Evolutionary conservation across 2,113 vertebrate genomes (phyloP).

Genomic region (Heteronetta atricapilla): DNA sequence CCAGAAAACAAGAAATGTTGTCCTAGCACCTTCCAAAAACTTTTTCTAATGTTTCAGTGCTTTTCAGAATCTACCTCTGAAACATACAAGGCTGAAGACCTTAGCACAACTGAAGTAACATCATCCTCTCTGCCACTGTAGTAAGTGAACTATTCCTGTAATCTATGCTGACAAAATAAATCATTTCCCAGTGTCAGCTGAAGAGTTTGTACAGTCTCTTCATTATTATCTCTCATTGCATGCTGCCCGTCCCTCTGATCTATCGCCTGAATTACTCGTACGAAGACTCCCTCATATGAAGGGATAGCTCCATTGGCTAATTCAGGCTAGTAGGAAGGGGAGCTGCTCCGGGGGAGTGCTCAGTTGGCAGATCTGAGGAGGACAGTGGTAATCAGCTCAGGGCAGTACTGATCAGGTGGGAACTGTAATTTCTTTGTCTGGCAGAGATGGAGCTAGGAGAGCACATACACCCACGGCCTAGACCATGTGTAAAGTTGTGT

Average conservation of each 20-base stretch:
- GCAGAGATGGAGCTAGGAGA: neutral
- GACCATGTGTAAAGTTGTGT: neutral
- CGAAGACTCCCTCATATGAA: neutral
- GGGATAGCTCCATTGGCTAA: neutral
- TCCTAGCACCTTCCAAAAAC: neutral
- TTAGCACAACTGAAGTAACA: neutral
- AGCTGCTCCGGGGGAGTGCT: neutral
- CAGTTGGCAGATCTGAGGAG: neutral
- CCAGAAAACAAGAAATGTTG: neutral
- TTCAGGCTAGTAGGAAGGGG: neutral
- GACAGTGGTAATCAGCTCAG: neutral
- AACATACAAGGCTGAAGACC: neutral
- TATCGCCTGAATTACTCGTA: neutral
- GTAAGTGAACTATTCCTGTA: neutral
- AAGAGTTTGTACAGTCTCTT: neutral
- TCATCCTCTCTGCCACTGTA: neutral
- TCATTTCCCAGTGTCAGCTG: neutral
- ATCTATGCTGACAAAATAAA: neutral
- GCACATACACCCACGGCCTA: rapidly evolving
- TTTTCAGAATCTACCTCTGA: neutral
- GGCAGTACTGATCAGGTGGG: neutral
- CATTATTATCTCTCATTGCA: neutral
- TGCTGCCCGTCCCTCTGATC: neutral
- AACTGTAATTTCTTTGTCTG: neutral
- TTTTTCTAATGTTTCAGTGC: neutral